Evolutionary conservation across 2,797 vertebrate species (phyloP), one percentile per base, ranked within the genome.

Genomic region (Hapalemur alaotrensis): DNA sequence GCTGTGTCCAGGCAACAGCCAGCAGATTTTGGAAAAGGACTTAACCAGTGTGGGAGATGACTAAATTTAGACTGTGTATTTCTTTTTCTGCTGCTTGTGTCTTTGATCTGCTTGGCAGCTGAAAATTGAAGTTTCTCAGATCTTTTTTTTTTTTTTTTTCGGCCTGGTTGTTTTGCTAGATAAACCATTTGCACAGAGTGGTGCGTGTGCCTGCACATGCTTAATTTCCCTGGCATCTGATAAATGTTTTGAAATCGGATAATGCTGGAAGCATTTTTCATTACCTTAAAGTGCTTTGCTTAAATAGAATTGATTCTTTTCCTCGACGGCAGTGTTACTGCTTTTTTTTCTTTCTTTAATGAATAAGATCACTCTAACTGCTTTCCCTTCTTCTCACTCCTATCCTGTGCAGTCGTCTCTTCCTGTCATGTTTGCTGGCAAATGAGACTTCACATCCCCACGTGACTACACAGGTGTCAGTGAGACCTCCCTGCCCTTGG

Each of bases 101-200:
- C 95, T 97, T 95, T 96, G 96, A 97, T 96, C 95, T 67, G 13
- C 52, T 89, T 96, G 93, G 97, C 96, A 95, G 93, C 67, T 97
- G 94, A 93, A 96, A 95, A 95, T 75, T 69, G 63, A 93, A 91
- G 85, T 86, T 93, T 46, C 92, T 97, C 88, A 91, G 92, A 86
- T 61, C 48, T 97, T 82, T 93, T 81, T 90, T 61, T 69, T 72
- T 91, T 57, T 65, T 86, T 38, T 25, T 30, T 61, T 41, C 38
- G 83, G 87, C 67, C 93, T 48, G 59, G 76, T 94, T 94, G 75
- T 90, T 97, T 94, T 93, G 78, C 76, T 76, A 86, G 96, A 89
- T 95, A 93, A 92, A 91, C 95, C 41, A 0, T 85, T 95, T 79
- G 41, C 86, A 50, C 70, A 50, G 84, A 95, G 28, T 15, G 32